phyloP scores from a whole-genome alignment of 2,888 invertebrate species.

The Chydorus sphaericus region DNA sequence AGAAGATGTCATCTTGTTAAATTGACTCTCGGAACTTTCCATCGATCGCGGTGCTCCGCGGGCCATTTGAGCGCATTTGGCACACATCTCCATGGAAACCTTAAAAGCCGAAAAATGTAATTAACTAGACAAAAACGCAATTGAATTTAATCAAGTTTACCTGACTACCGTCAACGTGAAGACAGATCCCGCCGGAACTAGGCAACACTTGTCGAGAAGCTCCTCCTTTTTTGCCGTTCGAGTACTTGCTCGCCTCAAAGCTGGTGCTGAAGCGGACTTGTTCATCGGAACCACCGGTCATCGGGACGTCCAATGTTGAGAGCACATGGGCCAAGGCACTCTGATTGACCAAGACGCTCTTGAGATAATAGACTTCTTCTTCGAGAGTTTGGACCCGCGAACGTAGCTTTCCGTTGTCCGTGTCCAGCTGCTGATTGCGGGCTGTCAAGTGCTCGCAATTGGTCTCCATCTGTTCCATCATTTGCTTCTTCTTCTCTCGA shows the following conservation, averaged over 20 bases:
- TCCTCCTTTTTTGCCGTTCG: background rate
- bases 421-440: conserved; percentile 9
- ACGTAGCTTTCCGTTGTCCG: conserved; percentile 10
- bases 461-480: conserved; percentile 16
- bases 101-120: too few relatives aligned
- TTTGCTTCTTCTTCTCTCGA: conserved; percentile 18
- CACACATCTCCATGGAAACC: conserved; percentile 14
- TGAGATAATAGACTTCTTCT: conserved; percentile 14
- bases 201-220: too few relatives aligned
- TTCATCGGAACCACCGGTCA: too few relatives aligned
- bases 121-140: too few relatives aligned
- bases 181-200: conserved; percentile 14
- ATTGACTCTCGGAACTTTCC: background rate
- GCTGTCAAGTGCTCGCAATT: conserved; percentile 2
- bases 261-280: conserved; percentile 8
- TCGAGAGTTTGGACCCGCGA: conserved; percentile 8
- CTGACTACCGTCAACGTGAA: conserved; percentile 13
- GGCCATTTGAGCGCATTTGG: conserved; percentile 13
- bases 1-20: too few relatives aligned
- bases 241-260: conserved; percentile 8
- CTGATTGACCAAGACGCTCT: conserved; percentile 12
- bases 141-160: too few relatives aligned
- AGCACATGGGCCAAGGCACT: conserved; percentile 10
- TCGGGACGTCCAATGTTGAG: conserved; percentile 1
- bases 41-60: conserved; percentile 10